A percentile compares a stretch with the other conserved stretches of the same genome.
Evolutionary conservation across 2,797 vertebrate genomes (phyloP).

Genomic region (Chiloscyllium punctatum): DNA sequence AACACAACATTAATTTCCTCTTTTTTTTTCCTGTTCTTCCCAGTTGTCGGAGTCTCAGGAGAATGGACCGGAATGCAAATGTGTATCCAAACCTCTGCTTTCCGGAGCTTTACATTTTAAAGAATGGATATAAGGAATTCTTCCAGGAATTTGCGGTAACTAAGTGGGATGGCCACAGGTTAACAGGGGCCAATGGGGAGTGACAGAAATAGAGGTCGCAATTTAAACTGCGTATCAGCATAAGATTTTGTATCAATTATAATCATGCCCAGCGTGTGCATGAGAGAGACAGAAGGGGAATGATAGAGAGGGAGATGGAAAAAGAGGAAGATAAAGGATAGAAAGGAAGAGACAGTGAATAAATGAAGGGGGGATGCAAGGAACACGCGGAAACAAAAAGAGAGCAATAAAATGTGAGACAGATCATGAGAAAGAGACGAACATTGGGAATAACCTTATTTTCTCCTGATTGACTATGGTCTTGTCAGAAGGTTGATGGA

Average conservation of each 20-base stretch:
- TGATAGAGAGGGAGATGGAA: neutral
- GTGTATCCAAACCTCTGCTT: slow-evolving; percentile 46
- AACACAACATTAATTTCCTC: too few species aligned
- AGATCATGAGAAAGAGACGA: neutral
- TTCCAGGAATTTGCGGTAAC: slow-evolving; percentile 46
- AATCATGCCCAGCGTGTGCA: neutral
- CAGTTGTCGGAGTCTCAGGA: slow-evolving; percentile 41
- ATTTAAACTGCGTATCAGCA: too few species aligned
- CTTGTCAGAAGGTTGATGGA: neutral
- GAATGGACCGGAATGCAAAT: slow-evolving; percentile 42
- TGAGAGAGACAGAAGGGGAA: neutral
- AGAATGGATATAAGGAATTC: slow-evolving; percentile 50
- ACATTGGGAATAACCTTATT: neutral
- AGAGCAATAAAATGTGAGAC: neutral
- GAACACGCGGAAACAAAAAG: neutral
- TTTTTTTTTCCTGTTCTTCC: neutral
- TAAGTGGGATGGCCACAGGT: neutral
- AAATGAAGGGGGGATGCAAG: neutral
- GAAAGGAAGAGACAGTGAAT: neutral
- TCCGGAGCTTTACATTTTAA: slow-evolving; percentile 51
- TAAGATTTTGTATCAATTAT: neutral
- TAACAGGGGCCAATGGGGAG: neutral
- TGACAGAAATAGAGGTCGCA: neutral
- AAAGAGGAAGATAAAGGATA: neutral
- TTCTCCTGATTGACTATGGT: neutral